Evolutionary conservation across 2,888 invertebrate genomes (phyloP).

Genomic region (Parasteatoda lunata): DNA sequence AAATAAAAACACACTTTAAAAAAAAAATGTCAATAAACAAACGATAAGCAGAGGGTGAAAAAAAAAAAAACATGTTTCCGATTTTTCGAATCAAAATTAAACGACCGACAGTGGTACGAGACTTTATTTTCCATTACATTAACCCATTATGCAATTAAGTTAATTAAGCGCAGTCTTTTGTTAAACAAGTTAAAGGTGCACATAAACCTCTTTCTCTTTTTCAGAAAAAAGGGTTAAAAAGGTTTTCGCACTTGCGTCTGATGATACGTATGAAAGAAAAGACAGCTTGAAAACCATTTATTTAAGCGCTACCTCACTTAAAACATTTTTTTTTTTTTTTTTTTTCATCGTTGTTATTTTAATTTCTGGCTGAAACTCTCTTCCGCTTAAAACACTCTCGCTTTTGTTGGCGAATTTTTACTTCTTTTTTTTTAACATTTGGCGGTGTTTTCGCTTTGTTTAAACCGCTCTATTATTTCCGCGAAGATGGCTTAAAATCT

Average conservation of each 20-base stretch:
- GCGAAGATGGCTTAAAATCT: conserved; percentile 20
- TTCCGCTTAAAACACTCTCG: conserved; percentile 4
- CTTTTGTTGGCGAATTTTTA: conserved; percentile 19
- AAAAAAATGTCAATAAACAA: background rate
- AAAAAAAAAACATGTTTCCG: conserved; percentile 25
- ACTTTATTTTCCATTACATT: conserved; percentile 66
- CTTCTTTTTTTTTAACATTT: conserved; percentile 29
- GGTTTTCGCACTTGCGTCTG: conserved; percentile 43
- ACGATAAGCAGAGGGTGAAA: conserved; percentile 6
- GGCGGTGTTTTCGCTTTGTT: conserved; percentile 57
- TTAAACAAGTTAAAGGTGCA: background rate
- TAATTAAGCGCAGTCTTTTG: conserved; percentile 66
- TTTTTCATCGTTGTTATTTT: conserved; percentile 22
- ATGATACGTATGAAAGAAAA: conserved; percentile 38
- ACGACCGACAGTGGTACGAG: conserved; percentile 47
- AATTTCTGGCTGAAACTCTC: background rate
- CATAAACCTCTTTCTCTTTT: conserved; percentile 51
- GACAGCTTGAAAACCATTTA: conserved; percentile 63
- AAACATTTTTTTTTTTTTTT: conserved; percentile 25
- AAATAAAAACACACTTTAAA: background rate
- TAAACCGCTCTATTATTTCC: conserved; percentile 24
- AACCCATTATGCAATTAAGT: conserved; percentile 67
- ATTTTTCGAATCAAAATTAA: conserved; percentile 64
- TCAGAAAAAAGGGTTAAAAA: conserved; percentile 15
- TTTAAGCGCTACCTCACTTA: conserved; percentile 60